These are phyloP conservation scores for Diprion similis DNA, from an alignment of 1,140 invertebrate species.

Conservation along the genomic window DNA sequence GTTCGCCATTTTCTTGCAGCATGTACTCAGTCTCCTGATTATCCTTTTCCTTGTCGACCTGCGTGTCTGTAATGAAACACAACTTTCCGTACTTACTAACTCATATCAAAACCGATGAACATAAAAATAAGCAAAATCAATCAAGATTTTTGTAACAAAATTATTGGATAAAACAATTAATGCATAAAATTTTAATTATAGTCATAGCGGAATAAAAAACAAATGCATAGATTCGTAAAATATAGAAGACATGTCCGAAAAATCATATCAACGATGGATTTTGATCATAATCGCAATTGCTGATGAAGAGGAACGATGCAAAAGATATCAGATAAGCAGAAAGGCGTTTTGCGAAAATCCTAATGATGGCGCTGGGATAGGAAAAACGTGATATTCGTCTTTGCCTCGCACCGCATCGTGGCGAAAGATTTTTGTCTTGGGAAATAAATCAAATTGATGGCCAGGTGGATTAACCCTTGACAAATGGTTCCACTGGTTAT, in stretches of 20 bases:
- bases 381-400: not conserved
- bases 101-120: not conserved
- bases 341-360: not conserved
- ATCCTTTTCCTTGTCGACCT: constrained; percentile 58
- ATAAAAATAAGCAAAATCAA: not conserved
- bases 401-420: not conserved
- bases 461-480: not conserved
- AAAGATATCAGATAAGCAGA: not conserved
- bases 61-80: constrained; percentile 57
- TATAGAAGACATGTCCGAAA: no score
- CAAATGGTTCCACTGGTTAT: not conserved
- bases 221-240: no score
- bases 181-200: no score
- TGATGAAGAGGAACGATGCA: not conserved
- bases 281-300: not conserved
- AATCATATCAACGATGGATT: not conserved
- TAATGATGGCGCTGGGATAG: not conserved
- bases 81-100: constrained; percentile 34
- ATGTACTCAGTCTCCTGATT: constrained; percentile 55
- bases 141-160: not conserved
- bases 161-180: no score
- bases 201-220: no score
- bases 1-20: constrained; percentile 51
- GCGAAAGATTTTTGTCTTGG: not conserved
- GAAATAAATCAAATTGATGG: not conserved